A percentile compares a stretch with the other conserved stretches of the same genome.
phyloP scores from a whole-genome alignment of 2,797 vertebrate species.

The Pogonophryne albipinna region DNA sequence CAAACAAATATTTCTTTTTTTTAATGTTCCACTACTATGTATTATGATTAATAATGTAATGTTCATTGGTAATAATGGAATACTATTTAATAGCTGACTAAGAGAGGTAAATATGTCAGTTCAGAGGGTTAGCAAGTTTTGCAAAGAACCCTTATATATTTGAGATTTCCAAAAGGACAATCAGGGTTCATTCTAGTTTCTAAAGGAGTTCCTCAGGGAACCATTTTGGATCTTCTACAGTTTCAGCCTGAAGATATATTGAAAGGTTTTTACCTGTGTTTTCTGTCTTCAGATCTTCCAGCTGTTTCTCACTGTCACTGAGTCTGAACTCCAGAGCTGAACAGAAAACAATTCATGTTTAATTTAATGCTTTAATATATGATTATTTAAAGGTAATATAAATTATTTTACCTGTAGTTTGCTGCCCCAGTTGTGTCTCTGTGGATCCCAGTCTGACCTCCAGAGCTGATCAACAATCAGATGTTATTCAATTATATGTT shows the following conservation, averaged over 20 bases:
- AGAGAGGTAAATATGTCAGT: no score
- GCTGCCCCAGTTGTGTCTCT: slow-evolving; percentile 4
- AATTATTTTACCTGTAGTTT: not conserved
- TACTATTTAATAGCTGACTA: no score
- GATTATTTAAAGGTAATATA: no score
- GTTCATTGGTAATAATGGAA: no score
- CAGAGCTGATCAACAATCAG: not conserved
- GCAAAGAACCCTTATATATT: no score
- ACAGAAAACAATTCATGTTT: not conserved
- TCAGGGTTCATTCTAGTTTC: no score
- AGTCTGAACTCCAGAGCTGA: slow-evolving; percentile 11
- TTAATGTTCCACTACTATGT: not conserved
- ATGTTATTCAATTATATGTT: not conserved
- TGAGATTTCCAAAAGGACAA: no score
- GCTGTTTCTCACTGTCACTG: not conserved
- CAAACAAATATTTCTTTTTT: not conserved
- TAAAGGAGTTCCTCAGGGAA: no score
- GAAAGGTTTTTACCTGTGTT: slow-evolving; percentile 25
- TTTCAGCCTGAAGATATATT: no score
- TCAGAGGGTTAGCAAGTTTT: no score
- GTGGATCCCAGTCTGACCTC: not conserved
- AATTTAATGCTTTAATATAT: not conserved
- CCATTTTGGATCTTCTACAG: no score
- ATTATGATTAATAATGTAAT: no score
- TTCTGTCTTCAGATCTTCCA: slow-evolving; percentile 25